Conservation (phyloP, 2,888 invertebrate genomes). For the Lacanobia wlatinum region DNA sequence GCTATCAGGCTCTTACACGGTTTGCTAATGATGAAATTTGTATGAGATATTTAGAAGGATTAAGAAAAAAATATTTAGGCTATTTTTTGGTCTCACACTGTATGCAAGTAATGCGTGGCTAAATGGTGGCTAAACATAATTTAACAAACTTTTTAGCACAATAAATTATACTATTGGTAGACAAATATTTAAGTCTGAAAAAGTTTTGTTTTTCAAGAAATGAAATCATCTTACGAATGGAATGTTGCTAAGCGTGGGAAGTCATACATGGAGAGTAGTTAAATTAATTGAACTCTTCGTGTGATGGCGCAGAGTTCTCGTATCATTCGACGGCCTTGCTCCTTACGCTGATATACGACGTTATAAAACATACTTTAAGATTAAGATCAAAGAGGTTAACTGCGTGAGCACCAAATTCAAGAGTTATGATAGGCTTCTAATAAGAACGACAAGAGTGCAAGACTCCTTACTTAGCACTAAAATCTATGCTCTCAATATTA, state of each 20-base stretch:
- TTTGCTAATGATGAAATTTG: background rate
- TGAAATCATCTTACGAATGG: slow-evolving; percentile 56
- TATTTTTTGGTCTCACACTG: too few relatives aligned
- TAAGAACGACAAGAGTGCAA: slow-evolving; percentile 3
- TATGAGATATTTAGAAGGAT: too few relatives aligned
- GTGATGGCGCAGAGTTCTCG: slow-evolving; percentile 72
- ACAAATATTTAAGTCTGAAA: background rate
- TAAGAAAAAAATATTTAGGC: too few relatives aligned
- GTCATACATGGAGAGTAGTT: slow-evolving; percentile 77
- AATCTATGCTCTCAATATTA: background rate
- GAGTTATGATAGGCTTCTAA: slow-evolving; percentile 20
- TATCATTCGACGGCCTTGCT: slow-evolving; percentile 74
- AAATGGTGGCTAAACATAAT: background rate
- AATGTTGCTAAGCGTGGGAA: slow-evolving; percentile 82
- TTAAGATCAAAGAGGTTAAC: slow-evolving; percentile 73
- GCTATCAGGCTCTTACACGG: too few relatives aligned
- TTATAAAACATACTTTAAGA: slow-evolving; percentile 72
- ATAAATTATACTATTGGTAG: background rate
- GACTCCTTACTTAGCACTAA: background rate
- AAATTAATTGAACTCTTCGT: slow-evolving; percentile 83
- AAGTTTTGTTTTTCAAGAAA: slow-evolving; percentile 19
- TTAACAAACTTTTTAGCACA: background rate
- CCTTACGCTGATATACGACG: slow-evolving; percentile 71
- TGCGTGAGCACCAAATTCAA: slow-evolving; percentile 55
- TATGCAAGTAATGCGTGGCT: background rate